phyloP scores from a whole-genome alignment of 2,888 invertebrate species.

The Charanyca ferruginea region DNA sequence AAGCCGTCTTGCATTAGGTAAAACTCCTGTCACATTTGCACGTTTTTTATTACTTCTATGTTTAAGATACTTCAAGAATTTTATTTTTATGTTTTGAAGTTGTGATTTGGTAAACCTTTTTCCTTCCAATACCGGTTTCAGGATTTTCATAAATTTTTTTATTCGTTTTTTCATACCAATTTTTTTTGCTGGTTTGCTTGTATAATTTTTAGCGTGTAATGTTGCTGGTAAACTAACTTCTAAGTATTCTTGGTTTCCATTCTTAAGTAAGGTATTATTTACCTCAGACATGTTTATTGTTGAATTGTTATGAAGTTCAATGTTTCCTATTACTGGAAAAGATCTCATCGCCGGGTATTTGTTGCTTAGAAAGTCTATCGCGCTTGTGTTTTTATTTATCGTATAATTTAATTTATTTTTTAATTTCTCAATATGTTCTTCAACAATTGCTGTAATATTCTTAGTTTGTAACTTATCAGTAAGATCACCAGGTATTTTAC shows the following conservation, averaged over 20 bases:
- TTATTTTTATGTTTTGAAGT: slow-evolving; percentile 18
- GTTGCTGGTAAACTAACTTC: not conserved
- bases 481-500: slow-evolving; percentile 23
- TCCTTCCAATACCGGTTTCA: slow-evolving; percentile 17
- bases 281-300: not conserved
- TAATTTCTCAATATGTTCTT: slow-evolving; percentile 17
- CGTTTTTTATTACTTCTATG: slow-evolving; percentile 2
- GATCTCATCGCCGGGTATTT: not conserved
- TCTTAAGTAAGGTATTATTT: slow-evolving; percentile 3
- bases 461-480: slow-evolving; percentile 12
- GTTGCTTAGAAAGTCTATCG: slow-evolving; percentile 12
- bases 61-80: slow-evolving; percentile 14
- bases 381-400: slow-evolving; percentile 14
- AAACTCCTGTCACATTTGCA: not conserved
- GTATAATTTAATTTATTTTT: slow-evolving; percentile 16
- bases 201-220: not conserved
- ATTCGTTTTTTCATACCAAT: not conserved
- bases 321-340: not conserved
- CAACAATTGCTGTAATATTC: slow-evolving; percentile 24
- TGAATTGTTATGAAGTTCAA: not conserved
- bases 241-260: not conserved
- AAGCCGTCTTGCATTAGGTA: slow-evolving; percentile 9
- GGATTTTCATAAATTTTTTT: not conserved
- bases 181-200: not conserved
- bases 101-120: slow-evolving; percentile 24